Percentiles rank a stretch among this genome's conserved stretches.
These are phyloP conservation scores for Pegoplata infirma DNA, from an alignment of 2,888 invertebrate species.

Conservation along the genomic window DNA sequence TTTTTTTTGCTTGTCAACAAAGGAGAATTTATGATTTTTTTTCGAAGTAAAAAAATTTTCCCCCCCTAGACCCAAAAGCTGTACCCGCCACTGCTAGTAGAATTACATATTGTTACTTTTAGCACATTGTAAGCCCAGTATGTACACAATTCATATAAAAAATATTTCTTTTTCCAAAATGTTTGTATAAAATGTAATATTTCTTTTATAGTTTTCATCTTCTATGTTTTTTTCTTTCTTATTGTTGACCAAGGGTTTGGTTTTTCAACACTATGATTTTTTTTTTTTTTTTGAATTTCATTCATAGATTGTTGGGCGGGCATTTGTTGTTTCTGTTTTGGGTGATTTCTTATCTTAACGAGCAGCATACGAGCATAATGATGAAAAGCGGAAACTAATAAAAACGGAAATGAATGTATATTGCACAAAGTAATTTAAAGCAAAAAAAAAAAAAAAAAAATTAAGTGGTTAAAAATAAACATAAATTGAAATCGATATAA, in stretches of 20 bases:
- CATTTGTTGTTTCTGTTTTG: slow-evolving; percentile 3
- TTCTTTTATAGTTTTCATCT: background rate
- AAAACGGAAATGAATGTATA: slow-evolving; percentile 46
- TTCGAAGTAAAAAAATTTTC: no score
- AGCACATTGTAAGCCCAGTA: slow-evolving; percentile 13
- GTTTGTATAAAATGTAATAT: slow-evolving; percentile 6
- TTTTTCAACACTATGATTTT: slow-evolving; percentile 11
- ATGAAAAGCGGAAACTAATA: slow-evolving; percentile 59
- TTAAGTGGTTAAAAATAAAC: background rate
- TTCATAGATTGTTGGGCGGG: background rate
- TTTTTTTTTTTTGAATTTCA: background rate
- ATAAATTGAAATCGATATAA: slow-evolving; percentile 50
- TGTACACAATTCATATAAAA: background rate
- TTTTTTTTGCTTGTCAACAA: no score
- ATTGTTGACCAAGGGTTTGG: slow-evolving; percentile 28
- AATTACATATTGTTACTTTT: slow-evolving; percentile 1
- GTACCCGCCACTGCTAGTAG: no score
- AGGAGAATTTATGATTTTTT: no score
- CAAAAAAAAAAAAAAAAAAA: background rate
- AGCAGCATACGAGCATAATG: slow-evolving; percentile 43
- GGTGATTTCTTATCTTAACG: slow-evolving; percentile 57
- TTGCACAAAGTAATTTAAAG: slow-evolving; percentile 34
- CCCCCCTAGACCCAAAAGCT: no score
- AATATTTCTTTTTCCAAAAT: background rate
- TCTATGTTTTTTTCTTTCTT: slow-evolving; percentile 2